Percentiles rank a stretch among this genome's conserved stretches.
These are phyloP conservation scores for Brotula barbata DNA, from an alignment of 2,797 vertebrate genomes.

Conservation along the genomic window DNA sequence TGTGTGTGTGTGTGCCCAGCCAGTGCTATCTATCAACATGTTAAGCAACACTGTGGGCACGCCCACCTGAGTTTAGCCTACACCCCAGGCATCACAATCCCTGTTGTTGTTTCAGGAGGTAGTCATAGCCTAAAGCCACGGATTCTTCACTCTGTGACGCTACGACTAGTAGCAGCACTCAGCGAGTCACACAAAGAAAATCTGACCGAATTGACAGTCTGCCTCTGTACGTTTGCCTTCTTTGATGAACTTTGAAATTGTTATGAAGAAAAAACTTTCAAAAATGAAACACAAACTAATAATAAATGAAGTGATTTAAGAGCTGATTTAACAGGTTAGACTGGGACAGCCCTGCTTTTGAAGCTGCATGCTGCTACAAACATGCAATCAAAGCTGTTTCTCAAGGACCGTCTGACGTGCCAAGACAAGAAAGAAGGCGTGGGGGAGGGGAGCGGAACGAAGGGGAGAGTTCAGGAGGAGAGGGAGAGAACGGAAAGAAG, in stretches of 20 bases:
- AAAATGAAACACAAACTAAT: too few relatives aligned
- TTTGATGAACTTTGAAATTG: not conserved
- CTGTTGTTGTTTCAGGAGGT: conserved; percentile 51
- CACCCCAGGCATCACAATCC: conserved; percentile 51
- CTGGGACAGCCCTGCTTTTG: too few relatives aligned
- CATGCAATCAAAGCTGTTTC: conserved; percentile 45
- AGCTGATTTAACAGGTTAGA: too few relatives aligned
- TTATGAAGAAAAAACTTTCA: too few relatives aligned
- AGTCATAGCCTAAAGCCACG: conserved; percentile 52
- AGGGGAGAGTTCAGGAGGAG: not conserved
- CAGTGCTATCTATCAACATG: conserved; percentile 53
- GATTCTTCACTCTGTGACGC: conserved; percentile 46
- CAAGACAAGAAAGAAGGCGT: conserved; percentile 50
- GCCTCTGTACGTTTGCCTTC: not conserved
- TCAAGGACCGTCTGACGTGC: conserved; percentile 51
- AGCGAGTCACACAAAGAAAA: not conserved
- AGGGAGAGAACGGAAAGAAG: not conserved
- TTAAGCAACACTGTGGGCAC: conserved; percentile 55
- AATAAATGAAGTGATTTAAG: too few relatives aligned
- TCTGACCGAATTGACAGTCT: not conserved
- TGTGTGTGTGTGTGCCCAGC: conserved; percentile 7
- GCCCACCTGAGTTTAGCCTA: conserved; percentile 22
- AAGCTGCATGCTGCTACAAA: conserved; percentile 8
- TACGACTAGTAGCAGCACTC: conserved; percentile 5
- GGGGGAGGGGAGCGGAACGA: not conserved